Conservation (phyloP, 2,113 vertebrate genomes). For the Nansenia antarctica region DNA sequence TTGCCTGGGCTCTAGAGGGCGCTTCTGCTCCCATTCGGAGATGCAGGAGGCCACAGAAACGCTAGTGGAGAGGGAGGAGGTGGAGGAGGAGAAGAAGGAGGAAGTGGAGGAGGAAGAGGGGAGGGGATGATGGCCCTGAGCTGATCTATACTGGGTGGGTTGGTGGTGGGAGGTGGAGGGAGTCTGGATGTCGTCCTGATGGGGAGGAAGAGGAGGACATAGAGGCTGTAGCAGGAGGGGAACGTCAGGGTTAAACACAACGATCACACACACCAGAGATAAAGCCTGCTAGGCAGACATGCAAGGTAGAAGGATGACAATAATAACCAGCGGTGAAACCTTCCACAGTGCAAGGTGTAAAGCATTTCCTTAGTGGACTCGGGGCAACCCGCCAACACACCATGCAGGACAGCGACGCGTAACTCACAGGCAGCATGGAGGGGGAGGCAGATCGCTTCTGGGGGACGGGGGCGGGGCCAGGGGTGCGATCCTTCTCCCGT, state of each 20-base stretch:
- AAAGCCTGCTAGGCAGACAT: neutral
- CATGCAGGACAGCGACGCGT: neutral
- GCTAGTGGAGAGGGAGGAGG: conserved; percentile 74
- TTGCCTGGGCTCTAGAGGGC: conserved; percentile 72
- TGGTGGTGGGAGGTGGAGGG: conserved; percentile 45
- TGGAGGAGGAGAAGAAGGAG: conserved; percentile 57
- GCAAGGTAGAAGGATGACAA: no score
- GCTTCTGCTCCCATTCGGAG: conserved; percentile 90
- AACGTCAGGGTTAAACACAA: neutral
- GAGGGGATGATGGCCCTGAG: conserved; percentile 66
- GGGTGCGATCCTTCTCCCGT: conserved; percentile 83
- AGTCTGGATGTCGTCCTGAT: conserved; percentile 57
- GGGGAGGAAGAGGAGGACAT: conserved; percentile 42
- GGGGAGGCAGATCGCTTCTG: conserved; percentile 83
- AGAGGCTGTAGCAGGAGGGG: conserved; percentile 35
- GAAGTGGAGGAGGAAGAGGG: conserved; percentile 70
- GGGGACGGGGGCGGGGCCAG: conserved; percentile 24
- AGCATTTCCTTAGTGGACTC: neutral
- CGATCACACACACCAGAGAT: no score
- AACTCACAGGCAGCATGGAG: conserved; percentile 78
- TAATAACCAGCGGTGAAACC: no score
- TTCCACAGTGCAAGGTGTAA: no score
- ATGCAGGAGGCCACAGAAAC: conserved; percentile 92
- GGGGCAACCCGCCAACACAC: neutral
- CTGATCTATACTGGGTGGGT: conserved; percentile 46